Evolutionary conservation across 1,140 invertebrate genomes (phyloP), one percentile per base, ranked within the genome.

Genomic region (Psilanteris sp.): DNA sequence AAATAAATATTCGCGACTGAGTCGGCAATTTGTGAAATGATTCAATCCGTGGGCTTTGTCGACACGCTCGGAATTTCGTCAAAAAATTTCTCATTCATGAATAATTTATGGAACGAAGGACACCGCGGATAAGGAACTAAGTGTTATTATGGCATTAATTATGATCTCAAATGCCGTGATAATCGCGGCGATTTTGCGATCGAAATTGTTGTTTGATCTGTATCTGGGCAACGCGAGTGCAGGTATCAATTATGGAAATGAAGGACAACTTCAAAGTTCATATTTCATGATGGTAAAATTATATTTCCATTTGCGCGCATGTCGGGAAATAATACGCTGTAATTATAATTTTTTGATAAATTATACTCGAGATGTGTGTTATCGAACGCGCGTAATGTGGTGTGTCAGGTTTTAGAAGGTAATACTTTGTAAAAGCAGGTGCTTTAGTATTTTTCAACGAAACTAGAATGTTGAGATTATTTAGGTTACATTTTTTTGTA

Each of bases 41-140:
- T 55, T 67, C 31, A 55, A 67, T 67, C 32, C 36, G 48, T 16
- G 34, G 14, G 22, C 39, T 39, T 48, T 62, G 48, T 50, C 43
- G 43, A 22, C 1, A 1, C 22, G 8, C 20, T 2, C 8, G 18
- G 46, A 34, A 44, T 24, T 44, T 44, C 3, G 16, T 29, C 27
- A 24, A 36, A 59, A 55, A 50, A 48, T 34, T 8, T 26, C 31
- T 61, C n/a, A n/a, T 37, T 82, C 83, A 84, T 84, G 83, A 85
- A 85, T 85, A 83, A 85, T 84, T 80, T 64, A 85, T 85, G 66
- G 32, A 50, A 46, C 73, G 83, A 84, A 81, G 80, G 62, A 66
- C 46, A 57, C 29, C 13, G 37, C 22, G 74, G 81, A 85, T 83
- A 85, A 66, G 32, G 18, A 31, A 37, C 57, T 31, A 0, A 29